Evolutionary conservation across 1,140 invertebrate genomes (phyloP), one percentile per base, ranked within the genome.

Genomic region (Lucilia sericata): DNA sequence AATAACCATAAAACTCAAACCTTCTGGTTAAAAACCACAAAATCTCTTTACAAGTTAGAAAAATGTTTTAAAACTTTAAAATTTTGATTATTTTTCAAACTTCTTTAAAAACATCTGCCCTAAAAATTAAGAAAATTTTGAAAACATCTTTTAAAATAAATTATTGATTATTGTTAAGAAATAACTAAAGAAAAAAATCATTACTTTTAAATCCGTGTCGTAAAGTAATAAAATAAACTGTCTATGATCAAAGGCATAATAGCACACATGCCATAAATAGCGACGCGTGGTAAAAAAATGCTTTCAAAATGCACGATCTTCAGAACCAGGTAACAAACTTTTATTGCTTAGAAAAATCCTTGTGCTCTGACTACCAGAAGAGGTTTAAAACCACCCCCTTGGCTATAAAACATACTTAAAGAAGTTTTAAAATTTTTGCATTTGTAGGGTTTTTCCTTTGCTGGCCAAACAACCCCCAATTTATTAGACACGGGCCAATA

Each of bases 161-260:
- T 76, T 76, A 42, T 76, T 76, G 74, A 76, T 42, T 42, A 34
- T 19, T 13, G 34, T 55, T 55, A 17, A 42, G 74, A 9, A 25
- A 75, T 42, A 75, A 14, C 13, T 30, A 5, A 25, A 74, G 0
- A 17, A 78, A 19, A 80, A 70, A 70, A 25, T 70, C 42, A 80
- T 80, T 76, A 76, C 17, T 76, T 51, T 49, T 80, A 51, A 80
- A 19, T 51, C 19, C n/a, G 49, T 3, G 42, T 17, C 14, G 47
- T 80, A 80, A 80, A 80, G 42, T 49, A 80, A 80, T 80, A 80
- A 80, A 76, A 25, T 80, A 4, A 80, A 21, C 9, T 13, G n/a
- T 14, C 75, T 14, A 30, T 3, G 25, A 30, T 30, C 25, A 30
- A 30, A 30, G 25, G 25, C 25, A 30, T 30, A 30, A 30, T 3